phyloP scores from a whole-genome alignment of 2,113 vertebrate species.

The Pachyramphus minor region DNA sequence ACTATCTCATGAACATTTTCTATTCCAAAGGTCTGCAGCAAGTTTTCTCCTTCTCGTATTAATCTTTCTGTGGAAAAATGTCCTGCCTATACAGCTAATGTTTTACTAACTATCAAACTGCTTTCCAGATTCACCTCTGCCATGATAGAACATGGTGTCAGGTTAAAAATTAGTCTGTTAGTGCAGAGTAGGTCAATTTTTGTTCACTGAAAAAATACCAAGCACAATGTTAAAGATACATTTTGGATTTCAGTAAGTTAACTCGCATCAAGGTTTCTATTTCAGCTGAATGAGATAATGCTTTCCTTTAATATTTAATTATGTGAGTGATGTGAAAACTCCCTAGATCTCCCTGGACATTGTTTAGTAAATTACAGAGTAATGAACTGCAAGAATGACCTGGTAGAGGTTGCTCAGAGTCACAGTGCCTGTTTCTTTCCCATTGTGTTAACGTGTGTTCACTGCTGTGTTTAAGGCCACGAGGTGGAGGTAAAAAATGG shows the following conservation, averaged over 20 bases:
- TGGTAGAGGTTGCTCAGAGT: neutral
- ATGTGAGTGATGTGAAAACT: neutral
- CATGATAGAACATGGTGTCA: neutral
- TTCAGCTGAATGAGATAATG: neutral
- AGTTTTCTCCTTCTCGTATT: neutral
- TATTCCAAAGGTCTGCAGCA: neutral
- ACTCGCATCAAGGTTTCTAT: neutral
- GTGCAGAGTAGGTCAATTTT: neutral
- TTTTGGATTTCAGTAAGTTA: neutral
- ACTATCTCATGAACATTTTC: neutral
- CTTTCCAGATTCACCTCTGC: neutral
- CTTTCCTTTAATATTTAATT: conserved; percentile 36
- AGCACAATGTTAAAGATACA: neutral
- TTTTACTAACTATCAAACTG: neutral
- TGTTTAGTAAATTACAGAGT: conserved; percentile 18
- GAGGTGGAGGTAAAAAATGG: neutral
- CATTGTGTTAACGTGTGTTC: neutral
- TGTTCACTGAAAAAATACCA: neutral
- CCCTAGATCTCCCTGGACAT: neutral
- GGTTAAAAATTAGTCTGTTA: neutral
- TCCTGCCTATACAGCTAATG: neutral
- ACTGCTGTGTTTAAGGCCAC: neutral
- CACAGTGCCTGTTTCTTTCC: neutral
- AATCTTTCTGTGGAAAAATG: neutral
- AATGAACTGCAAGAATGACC: neutral